These are phyloP conservation scores for Chlorodrepanis virens DNA, from an alignment of 2,113 vertebrate species.

Conservation along the genomic window DNA sequence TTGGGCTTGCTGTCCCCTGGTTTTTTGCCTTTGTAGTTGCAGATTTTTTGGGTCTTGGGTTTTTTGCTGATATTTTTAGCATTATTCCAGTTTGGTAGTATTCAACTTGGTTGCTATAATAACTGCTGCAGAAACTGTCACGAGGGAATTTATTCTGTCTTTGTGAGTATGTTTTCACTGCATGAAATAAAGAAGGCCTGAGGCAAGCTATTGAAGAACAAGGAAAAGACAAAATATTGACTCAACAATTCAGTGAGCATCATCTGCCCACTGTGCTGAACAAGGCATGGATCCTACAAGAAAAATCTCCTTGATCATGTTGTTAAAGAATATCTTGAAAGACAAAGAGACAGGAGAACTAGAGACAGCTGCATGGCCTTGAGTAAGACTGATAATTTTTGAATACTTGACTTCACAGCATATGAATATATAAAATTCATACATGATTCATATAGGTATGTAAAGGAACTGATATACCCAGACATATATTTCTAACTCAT, in stretches of 20 bases:
- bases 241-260: background rate
- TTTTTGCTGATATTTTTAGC: background rate
- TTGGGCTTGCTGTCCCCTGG: background rate
- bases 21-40: background rate
- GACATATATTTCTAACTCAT: background rate
- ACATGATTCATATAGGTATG: background rate
- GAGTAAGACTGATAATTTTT: background rate
- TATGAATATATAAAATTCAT: background rate
- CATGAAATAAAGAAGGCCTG: conserved; percentile 23
- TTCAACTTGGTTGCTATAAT: conserved; percentile 11
- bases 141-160: conserved; percentile 2
- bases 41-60: background rate
- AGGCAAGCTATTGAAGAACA: background rate
- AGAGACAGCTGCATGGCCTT: background rate
- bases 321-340: background rate
- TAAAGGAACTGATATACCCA: background rate
- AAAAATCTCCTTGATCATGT: background rate
- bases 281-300: background rate
- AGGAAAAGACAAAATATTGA: conserved; percentile 39
- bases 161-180: background rate
- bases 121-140: background rate
- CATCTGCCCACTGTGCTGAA: background rate
- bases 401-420: background rate
- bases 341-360: background rate
- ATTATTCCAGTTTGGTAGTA: background rate